These are phyloP conservation scores for Sorex maritimensis DNA, from an alignment of 2,797 vertebrate genomes.

Conservation along the genomic window DNA sequence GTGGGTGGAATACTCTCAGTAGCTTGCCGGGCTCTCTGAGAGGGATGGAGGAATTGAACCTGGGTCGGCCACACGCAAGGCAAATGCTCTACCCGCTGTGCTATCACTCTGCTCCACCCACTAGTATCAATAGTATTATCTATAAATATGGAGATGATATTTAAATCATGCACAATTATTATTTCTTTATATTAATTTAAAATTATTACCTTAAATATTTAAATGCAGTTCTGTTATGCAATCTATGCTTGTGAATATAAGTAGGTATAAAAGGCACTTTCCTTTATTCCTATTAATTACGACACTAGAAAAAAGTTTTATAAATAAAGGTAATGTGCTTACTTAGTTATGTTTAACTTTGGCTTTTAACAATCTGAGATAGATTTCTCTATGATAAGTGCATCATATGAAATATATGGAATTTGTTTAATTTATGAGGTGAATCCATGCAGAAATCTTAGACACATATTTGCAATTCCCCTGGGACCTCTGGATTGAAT, in stretches of 20 bases:
- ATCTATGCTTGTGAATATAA: conserved; percentile 6
- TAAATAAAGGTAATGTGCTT: conserved; percentile 6
- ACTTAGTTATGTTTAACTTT: conserved; percentile 37
- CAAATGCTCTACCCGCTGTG: no score
- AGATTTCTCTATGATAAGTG: not conserved
- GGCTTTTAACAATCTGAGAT: not conserved
- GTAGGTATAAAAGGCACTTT: not conserved
- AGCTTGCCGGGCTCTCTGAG: no score
- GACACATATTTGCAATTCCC: not conserved
- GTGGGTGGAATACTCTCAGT: no score
- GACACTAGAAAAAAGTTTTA: not conserved
- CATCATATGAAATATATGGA: not conserved
- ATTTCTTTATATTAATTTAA: conserved; percentile 37
- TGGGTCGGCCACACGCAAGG: no score
- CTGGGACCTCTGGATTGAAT: not conserved
- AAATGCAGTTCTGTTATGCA: not conserved
- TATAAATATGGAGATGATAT: not conserved
- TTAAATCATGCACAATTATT: conserved; percentile 23
- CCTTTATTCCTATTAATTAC: not conserved
- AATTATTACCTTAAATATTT: conserved; percentile 9
- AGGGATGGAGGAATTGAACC: no score
- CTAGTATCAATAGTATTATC: not conserved
- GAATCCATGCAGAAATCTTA: not conserved
- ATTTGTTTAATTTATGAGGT: not conserved
- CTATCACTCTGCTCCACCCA: no score